Evolutionary conservation across 1,140 invertebrate genomes (phyloP).

Genomic region (Psix sp.): DNA sequence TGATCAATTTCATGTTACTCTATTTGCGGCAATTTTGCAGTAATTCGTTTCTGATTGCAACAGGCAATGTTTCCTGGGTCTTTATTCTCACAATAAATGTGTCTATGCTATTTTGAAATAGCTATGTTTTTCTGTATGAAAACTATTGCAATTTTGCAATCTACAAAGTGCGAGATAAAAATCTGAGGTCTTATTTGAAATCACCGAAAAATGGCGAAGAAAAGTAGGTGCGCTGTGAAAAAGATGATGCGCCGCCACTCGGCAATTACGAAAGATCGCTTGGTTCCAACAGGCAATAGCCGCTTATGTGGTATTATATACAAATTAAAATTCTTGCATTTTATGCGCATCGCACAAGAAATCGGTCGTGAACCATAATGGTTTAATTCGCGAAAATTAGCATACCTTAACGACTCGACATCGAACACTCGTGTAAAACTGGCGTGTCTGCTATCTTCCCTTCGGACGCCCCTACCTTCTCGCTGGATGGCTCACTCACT

Average conservation of each 20-base stretch:
- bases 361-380: conserved; percentile 62
- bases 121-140: too few relatives aligned
- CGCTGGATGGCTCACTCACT: conserved; percentile 49
- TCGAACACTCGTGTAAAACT: conserved; percentile 48
- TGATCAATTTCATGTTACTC: neutral
- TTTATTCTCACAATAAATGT: too few relatives aligned
- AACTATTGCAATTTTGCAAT: too few relatives aligned
- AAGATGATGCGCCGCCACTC: conserved; percentile 34
- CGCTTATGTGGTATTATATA: conserved; percentile 58
- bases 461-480: conserved; percentile 22
- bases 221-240: conserved; percentile 36
- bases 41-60: too few relatives aligned
- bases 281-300: conserved; percentile 47
- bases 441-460: conserved; percentile 47
- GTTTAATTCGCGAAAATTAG: conserved; percentile 69
- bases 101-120: too few relatives aligned
- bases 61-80: too few relatives aligned
- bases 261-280: conserved; percentile 51
- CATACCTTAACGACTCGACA: conserved; percentile 63
- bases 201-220: conserved; percentile 37
- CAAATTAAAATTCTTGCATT: conserved; percentile 65
- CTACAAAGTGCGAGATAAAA: too few relatives aligned
- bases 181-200: conserved; percentile 11
- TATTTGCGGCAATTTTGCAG: too few relatives aligned
- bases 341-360: conserved; percentile 47